Percentiles rank a stretch among this genome's conserved stretches.
Conservation (phyloP, 2,888 invertebrate species). For the Zeuzera pyrina region DNA sequence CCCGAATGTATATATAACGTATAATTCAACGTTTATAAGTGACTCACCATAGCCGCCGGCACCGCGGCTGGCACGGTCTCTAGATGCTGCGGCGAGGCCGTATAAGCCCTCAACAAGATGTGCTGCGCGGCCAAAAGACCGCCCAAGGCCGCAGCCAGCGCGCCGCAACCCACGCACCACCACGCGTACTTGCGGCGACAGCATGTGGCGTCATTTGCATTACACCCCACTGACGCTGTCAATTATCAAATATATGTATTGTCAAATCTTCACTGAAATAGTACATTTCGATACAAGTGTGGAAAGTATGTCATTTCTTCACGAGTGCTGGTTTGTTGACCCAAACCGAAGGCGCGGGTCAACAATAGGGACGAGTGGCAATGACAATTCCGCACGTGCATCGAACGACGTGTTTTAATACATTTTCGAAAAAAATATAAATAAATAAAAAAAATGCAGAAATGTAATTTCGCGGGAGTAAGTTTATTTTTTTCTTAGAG, state of each 20-base stretch:
- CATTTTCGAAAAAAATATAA: too few species aligned
- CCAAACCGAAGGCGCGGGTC: too few species aligned
- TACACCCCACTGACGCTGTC: conserved; percentile 53
- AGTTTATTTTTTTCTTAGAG: too few species aligned
- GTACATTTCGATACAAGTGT: too few species aligned
- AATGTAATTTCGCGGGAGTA: too few species aligned
- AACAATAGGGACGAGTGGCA: too few species aligned
- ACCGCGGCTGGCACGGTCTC: conserved; percentile 97
- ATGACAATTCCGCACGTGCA: too few species aligned
- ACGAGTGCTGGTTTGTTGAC: too few species aligned
- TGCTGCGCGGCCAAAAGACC: conserved; percentile 85
- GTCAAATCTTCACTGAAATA: too few species aligned
- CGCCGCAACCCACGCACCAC: conserved; percentile 87
- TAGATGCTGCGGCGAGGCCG: conserved; percentile 83
- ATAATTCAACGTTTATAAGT: background rate
- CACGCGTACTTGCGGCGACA: conserved; percentile 84
- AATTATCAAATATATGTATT: conserved; percentile 3
- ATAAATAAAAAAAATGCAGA: too few species aligned
- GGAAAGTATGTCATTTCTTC: too few species aligned
- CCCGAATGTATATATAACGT: background rate
- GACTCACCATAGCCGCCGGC: conserved; percentile 89
- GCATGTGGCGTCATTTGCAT: conserved; percentile 47
- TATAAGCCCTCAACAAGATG: conserved; percentile 84
- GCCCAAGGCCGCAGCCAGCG: conserved; percentile 82
- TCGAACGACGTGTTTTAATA: too few species aligned